Conservation (phyloP, 2,113 vertebrate genomes). For the Baryphthengus martii region DNA sequence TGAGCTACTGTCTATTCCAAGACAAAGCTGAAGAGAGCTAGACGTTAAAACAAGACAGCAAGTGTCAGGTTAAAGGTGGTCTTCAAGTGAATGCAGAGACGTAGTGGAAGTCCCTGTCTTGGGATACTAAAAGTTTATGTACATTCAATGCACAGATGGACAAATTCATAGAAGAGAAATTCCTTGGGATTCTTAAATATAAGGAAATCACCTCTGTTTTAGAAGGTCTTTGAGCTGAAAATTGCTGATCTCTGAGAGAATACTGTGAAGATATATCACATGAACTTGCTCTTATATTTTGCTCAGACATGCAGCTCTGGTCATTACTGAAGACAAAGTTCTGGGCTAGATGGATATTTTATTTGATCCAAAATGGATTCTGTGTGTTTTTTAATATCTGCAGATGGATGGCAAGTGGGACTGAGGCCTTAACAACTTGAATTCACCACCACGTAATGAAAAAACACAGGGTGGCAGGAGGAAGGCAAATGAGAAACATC, state of each 20-base stretch:
- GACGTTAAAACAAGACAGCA: not conserved
- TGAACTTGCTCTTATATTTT: not conserved
- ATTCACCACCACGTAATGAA: not conserved
- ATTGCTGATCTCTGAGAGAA: not conserved
- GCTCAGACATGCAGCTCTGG: not conserved
- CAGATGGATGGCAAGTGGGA: not conserved
- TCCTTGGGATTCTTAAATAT: not conserved
- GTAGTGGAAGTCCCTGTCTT: not conserved
- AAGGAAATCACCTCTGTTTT: not conserved
- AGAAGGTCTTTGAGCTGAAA: not conserved
- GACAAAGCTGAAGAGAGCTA: not conserved
- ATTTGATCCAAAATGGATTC: not conserved
- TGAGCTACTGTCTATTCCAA: not conserved
- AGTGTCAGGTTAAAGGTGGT: not conserved
- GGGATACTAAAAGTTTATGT: not conserved
- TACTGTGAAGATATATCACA: not conserved
- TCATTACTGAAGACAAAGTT: not conserved
- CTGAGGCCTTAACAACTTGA: not conserved
- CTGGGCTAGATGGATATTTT: not conserved
- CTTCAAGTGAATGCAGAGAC: not conserved
- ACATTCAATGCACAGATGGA: not conserved
- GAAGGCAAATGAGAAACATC: not conserved
- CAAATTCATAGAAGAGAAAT: not conserved
- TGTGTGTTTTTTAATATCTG: not conserved
- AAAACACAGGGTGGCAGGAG: rapidly evolving